Evolutionary conservation across 2,113 vertebrate species (phyloP).

Genomic region (Halichoerus grypus): DNA sequence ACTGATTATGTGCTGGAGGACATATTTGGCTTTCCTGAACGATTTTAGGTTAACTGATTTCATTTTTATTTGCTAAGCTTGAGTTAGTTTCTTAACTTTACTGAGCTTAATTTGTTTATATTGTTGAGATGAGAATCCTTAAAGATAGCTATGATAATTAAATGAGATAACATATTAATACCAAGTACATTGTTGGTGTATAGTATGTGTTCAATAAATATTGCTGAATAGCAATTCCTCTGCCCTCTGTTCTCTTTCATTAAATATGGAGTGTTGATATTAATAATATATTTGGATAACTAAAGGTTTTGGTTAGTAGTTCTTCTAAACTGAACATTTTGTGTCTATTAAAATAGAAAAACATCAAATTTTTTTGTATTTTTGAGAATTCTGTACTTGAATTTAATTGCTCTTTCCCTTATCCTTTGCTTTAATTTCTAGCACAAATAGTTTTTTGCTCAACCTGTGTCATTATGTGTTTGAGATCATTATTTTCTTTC

Average conservation of each 20-base stretch:
- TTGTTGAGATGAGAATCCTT: background rate
- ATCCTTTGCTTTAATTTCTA: conserved; percentile 39
- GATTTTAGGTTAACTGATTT: background rate
- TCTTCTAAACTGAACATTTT: background rate
- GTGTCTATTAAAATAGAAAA: background rate
- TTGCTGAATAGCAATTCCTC: background rate
- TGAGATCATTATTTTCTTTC: conserved; percentile 5
- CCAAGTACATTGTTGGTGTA: background rate
- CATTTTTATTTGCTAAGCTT: conserved; percentile 28
- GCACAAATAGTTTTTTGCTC: background rate
- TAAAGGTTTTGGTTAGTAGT: background rate
- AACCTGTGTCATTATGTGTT: background rate
- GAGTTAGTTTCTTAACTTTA: background rate
- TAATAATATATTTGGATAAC: background rate
- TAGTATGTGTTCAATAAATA: background rate
- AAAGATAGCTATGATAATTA: background rate
- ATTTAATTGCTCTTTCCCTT: conserved; percentile 35
- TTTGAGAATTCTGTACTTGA: background rate
- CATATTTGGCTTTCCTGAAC: background rate
- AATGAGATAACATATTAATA: background rate
- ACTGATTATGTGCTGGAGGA: background rate
- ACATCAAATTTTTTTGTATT: background rate
- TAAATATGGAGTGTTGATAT: background rate
- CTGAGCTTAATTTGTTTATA: background rate
- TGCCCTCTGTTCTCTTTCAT: conserved; percentile 24